Evolutionary conservation across 2,113 vertebrate species (phyloP), one percentile per base, ranked within the genome.

Genomic region (Silurus glanis): DNA sequence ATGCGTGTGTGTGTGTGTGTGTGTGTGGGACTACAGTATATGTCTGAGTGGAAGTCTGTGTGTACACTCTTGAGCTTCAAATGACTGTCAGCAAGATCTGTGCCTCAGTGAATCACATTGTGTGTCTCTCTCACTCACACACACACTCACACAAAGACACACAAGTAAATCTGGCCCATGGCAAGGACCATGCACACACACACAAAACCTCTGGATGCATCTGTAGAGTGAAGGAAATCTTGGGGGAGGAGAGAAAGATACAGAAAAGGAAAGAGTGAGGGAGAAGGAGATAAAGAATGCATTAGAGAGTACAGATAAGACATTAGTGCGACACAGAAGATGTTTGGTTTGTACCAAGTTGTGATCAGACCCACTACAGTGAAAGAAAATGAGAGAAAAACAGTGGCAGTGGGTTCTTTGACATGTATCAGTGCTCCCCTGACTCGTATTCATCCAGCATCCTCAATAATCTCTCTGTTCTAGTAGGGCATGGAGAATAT

Each of bases 71-170:
- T 75, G 62, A 85, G 71, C 59, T 9, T 83, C 59, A 87, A 87
- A 61, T 66, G 75, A 74, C 67, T 87, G 87, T 86, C 86, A 88
- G 89, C 76, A 79, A 88, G 76, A 88, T 84, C 85, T 67, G 64
- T 71, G 37, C 71, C 76, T 69, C 74, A 28, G 6, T 66, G 58
- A 47, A 56, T 64, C 47, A 75, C 66, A 9, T 49, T 56, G n/a
- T 76, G 55, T 37, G 25, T 55, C 59, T 76, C n/a, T 6, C 56
- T 59, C 37, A n/a, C n/a, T 12, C 71, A 47, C 71, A 21, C 71
- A 10, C 67, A 7, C 28, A 17, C 28, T 6, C 28, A 45, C 67
- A 45, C 67, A 45, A 16, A 71, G 28, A 72, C 28, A 72, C 69
- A 72, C 37, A 37, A 58, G 56, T 58, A 17, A 58, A 58, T 4